A percentile compares a stretch with the other conserved stretches of the same genome.
Conservation (phyloP, 2,888 invertebrate genomes). For the Eucriotettix oculatus region DNA sequence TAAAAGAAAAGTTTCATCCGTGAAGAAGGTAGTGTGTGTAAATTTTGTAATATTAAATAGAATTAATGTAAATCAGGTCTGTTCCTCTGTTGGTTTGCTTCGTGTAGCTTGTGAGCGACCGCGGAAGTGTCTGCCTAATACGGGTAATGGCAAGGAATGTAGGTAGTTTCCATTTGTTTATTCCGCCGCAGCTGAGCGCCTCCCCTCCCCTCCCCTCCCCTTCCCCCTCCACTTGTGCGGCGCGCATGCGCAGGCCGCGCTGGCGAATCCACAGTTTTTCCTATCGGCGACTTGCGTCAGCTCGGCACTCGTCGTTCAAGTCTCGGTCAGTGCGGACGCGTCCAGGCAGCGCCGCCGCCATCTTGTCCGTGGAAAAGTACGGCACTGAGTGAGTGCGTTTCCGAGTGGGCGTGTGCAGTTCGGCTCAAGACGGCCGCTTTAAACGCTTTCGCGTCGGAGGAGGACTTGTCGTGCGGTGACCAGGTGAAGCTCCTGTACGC, state of each 20-base stretch:
- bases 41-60: not conserved
- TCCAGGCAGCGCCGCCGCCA: not conserved
- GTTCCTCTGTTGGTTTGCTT: not conserved
- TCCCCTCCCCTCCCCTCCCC: not conserved
- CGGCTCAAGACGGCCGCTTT: slow-evolving; percentile 9
- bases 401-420: not conserved
- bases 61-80: not conserved
- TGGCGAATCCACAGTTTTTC: slow-evolving; percentile 5
- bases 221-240: not conserved
- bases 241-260: not conserved
- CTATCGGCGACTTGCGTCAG: slow-evolving; percentile 11
- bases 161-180: not conserved
- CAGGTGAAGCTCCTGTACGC: not conserved
- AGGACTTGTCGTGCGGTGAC: slow-evolving; percentile 7
- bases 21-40: not conserved
- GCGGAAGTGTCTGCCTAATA: no score
- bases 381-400: not conserved
- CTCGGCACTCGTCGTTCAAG: slow-evolving; percentile 8
- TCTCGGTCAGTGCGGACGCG: slow-evolving; percentile 1
- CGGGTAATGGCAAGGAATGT: no score
- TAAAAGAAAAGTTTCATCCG: not conserved
- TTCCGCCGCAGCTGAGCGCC: not conserved
- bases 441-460: slow-evolving; percentile 6
- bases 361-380: not conserved
- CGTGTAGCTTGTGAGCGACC: no score